Conservation (phyloP, 2,888 invertebrate genomes). For the Drosophila hamatofila region DNA sequence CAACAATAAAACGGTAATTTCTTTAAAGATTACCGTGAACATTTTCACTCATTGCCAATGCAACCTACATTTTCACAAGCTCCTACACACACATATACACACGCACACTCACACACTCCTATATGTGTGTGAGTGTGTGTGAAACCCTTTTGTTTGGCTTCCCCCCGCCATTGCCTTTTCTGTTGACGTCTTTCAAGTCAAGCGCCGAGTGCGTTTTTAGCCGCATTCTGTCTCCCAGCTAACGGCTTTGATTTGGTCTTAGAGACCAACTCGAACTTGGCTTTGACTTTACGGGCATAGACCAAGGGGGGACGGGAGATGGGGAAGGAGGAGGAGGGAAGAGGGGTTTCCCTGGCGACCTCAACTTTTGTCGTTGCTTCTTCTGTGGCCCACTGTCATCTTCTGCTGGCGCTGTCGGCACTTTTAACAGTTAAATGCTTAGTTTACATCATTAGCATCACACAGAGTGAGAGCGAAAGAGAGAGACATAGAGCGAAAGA, state of each 20-base stretch:
- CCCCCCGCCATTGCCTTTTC: background rate
- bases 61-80: constrained; percentile 74
- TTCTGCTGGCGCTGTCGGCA: constrained; percentile 66
- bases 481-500: background rate
- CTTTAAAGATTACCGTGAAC: constrained; percentile 69
- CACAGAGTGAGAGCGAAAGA: background rate
- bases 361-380: constrained; percentile 45
- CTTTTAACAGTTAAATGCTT: constrained; percentile 77
- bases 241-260: constrained; percentile 75
- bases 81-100: constrained; percentile 27
- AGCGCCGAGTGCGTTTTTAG: constrained; percentile 55
- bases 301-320: background rate
- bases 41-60: constrained; percentile 74
- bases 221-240: constrained; percentile 68
- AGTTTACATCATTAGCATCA: constrained; percentile 80
- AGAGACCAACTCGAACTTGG: constrained; percentile 11
- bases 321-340: background rate
- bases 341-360: background rate
- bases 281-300: background rate
- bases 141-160: constrained; percentile 56
- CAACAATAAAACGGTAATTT: constrained; percentile 69
- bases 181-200: constrained; percentile 21
- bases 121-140: constrained; percentile 5
- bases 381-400: constrained; percentile 43
- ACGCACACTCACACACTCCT: background rate